Evolutionary conservation across 2,797 vertebrate genomes (phyloP).

Genomic region (Hylomyscus alleni): DNA sequence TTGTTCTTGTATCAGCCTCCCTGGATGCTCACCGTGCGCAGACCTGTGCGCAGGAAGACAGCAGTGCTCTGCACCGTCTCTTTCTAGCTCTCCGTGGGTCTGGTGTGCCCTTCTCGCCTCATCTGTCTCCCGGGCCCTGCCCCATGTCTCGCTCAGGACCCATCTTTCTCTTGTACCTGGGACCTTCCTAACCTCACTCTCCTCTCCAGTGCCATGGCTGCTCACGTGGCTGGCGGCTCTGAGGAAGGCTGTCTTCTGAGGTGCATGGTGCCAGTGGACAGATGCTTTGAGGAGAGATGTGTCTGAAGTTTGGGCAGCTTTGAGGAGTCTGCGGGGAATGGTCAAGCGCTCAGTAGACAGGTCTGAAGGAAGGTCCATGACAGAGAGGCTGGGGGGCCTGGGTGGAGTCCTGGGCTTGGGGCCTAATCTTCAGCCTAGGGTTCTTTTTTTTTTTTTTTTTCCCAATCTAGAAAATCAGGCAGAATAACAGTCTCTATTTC

Average conservation of each 20-base stretch:
- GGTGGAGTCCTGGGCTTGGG: background rate
- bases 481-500: conserved; percentile 34
- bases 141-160: background rate
- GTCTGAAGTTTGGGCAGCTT: background rate
- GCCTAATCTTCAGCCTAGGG: background rate
- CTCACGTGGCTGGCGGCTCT: background rate
- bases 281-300: background rate
- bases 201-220: background rate
- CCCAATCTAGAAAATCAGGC: conserved; percentile 63
- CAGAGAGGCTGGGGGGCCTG: background rate
- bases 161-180: background rate
- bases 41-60: background rate
- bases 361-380: background rate
- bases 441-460: background rate
- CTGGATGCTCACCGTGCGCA: background rate
- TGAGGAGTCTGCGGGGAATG: background rate
- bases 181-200: background rate
- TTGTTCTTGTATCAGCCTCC: background rate
- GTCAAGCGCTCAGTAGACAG: background rate
- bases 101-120: background rate
- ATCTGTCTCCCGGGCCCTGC: background rate
- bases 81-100: background rate
- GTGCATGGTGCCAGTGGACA: rapidly evolving
- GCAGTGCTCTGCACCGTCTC: background rate
- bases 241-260: background rate